Conservation (phyloP, 2,113 vertebrate genomes). For the Nematolebias whitei region DNA sequence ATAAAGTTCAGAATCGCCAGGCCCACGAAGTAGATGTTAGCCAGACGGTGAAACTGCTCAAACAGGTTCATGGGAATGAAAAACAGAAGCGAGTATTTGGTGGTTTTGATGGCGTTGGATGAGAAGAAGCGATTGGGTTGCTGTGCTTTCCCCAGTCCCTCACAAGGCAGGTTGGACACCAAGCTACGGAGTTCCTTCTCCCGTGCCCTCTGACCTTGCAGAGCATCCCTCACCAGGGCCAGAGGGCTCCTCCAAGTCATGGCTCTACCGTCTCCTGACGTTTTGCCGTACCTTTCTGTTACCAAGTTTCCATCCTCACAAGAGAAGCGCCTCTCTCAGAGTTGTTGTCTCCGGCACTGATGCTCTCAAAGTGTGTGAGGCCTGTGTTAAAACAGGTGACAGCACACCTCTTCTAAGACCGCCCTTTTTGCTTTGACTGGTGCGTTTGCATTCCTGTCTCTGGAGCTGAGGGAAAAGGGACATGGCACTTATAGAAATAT, state of each 20-base stretch:
- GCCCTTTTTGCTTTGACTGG: constrained; percentile 56
- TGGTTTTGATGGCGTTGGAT: constrained; percentile 89
- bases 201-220: constrained; percentile 76
- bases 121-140: constrained; percentile 85
- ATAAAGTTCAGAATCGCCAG: constrained; percentile 89
- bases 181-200: constrained; percentile 81
- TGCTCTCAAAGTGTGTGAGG: constrained; percentile 13
- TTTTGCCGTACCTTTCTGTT: constrained; percentile 17
- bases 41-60: constrained; percentile 90
- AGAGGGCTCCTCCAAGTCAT: constrained; percentile 76
- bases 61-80: constrained; percentile 91
- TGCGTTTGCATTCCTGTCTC: constrained; percentile 65
- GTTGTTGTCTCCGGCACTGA: constrained; percentile 14
- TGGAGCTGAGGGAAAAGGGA: not conserved
- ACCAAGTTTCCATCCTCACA: constrained; percentile 34
- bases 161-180: constrained; percentile 84
- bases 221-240: constrained; percentile 62
- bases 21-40: constrained; percentile 91
- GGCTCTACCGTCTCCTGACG: not conserved
- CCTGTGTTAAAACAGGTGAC: constrained; percentile 32
- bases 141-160: constrained; percentile 73
- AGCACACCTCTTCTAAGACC: constrained; percentile 56
- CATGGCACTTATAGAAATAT: not conserved
- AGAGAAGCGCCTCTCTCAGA: not conserved
- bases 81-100: constrained; percentile 87